Evolutionary conservation across 2,888 invertebrate species (phyloP), one percentile per base, ranked within the genome.

Genomic region (Melanargia galathea): DNA sequence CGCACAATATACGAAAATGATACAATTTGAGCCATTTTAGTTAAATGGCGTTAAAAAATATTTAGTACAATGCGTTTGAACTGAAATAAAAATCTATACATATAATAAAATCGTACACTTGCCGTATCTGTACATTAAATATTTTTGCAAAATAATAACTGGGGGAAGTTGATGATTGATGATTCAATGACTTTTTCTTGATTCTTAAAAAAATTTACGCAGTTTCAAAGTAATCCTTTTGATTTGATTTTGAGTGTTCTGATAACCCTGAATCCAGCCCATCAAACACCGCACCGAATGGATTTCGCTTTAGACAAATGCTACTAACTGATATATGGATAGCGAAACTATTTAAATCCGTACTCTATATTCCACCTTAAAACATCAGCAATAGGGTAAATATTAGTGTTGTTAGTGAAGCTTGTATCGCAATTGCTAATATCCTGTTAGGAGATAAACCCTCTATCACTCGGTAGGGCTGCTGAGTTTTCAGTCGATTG

Each of bases 361-460:
- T 2, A 35, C 4, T 18, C 13, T 20, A 52, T 18, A 18, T 5
- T 20, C 33, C 5, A 35, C 52, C 35, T 52, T 52, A 52, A 33
- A 2, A 0, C 0, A 13, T 20, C 1, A 20, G 13, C 13, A 6
- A 35, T 35, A 33, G 6, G 45, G n/a, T 58, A 18, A 20, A 58
- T 13, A 54, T 18, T 58, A 16, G 40, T 16, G 8, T 30, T 13
- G n/a, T 26, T n/a, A 43, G 18, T 16, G 48, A 54, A 46, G 16
- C 46, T 48, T 13, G 52, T 52, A 52, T 26, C 57, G 60, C 66
- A 63, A 66, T 66, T 62, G 61, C 59, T 66, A 54, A 61, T 61
- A 60, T 66, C 63, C 66, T 63, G 61, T 35, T 63, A 49, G 54
- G n/a, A 59, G 52, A 63, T 63, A 52, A 63, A 58, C 58, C 45